Base-by-base conservation (phyloP, 2,888 invertebrate genomes). In the Odontocolon sp. region DNA sequence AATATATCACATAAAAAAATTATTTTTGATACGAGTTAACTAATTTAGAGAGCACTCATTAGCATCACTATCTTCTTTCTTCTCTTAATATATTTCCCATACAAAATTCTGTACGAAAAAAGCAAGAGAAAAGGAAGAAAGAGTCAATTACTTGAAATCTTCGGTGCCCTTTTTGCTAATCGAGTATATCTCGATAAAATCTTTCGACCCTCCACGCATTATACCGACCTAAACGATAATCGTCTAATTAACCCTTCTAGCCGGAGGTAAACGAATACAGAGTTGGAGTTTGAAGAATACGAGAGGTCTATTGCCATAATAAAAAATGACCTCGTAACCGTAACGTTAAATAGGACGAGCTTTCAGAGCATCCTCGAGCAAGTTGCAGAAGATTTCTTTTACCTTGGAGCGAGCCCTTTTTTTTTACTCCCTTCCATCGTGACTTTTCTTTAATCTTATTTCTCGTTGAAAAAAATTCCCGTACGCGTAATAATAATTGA, bases 241-340 rank as follows among this genome's bases (percentile, higher is more conserved):
- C 81, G 81, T 81, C 79, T 78, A 80, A 83, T 83, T 82, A 83
- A 81, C 82, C 78, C 80, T 81, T 77, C 74, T 71, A 52, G 76
- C 79, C 63, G 52, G 38, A 54, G 54, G 74, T 40, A 36, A 36
- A 23, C 26, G 21, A 21, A 23, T 45, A 45, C 33, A 47, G 68
- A 61, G 31, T 33, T 56, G 14, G 64, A 73, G 73, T 73, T 77
- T 69, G 56, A 77, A 73, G 73, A 69, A 69, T 77, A 66, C 59
- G 33, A 52, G 16, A 56, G 67, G 64, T 52, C 66, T 71, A 77
- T 73, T 26, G 73, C 47, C 64, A 45, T 77, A 69, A 77, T 61
- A 72, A 77, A 77, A 77, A 73, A 73, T 77, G 45, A 42, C 64
- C 69, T 66, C 77, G 73, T 77, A 66, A 73, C 69, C 73, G 59